These are phyloP conservation scores for Drosophila ficusphila DNA, from an alignment of 1,140 invertebrate species.

Conservation along the genomic window DNA sequence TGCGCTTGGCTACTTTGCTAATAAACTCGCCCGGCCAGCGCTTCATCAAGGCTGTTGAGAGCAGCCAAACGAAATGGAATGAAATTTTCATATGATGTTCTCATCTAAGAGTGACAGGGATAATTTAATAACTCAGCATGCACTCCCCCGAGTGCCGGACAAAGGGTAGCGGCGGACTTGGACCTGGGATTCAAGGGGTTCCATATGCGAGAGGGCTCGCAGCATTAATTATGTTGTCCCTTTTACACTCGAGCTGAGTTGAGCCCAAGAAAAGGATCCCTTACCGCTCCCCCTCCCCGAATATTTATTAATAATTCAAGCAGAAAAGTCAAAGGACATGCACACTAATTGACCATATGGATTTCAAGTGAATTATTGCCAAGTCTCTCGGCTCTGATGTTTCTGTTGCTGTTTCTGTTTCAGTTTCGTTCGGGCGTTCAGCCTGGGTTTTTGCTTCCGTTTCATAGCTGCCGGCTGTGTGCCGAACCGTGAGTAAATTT, in stretches of 20 bases:
- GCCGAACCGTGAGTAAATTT: conserved; percentile 37
- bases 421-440: too few species aligned
- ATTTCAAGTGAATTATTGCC: conserved; percentile 66
- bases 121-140: conserved; percentile 82
- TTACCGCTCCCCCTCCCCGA: conserved; percentile 8
- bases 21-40: conserved; percentile 67
- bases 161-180: conserved; percentile 12
- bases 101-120: conserved; percentile 74
- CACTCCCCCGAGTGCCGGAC: conserved; percentile 34
- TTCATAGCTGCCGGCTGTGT: conserved; percentile 18
- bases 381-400: not conserved
- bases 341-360: conserved; percentile 81
- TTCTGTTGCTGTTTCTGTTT: conserved; percentile 1
- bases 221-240: conserved; percentile 80
- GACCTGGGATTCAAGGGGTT: not conserved
- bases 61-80: conserved; percentile 79
- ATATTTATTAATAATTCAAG: conserved; percentile 78
- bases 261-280: conserved; percentile 8
- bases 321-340: conserved; percentile 73
- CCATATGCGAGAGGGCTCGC: conserved; percentile 27
- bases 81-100: conserved; percentile 83
- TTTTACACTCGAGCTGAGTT: conserved; percentile 66
- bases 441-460: too few species aligned
- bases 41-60: conserved; percentile 61
- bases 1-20: conserved; percentile 82